Evolutionary conservation across 2,888 invertebrate genomes (phyloP).

Genomic region (Apoda limacodes): DNA sequence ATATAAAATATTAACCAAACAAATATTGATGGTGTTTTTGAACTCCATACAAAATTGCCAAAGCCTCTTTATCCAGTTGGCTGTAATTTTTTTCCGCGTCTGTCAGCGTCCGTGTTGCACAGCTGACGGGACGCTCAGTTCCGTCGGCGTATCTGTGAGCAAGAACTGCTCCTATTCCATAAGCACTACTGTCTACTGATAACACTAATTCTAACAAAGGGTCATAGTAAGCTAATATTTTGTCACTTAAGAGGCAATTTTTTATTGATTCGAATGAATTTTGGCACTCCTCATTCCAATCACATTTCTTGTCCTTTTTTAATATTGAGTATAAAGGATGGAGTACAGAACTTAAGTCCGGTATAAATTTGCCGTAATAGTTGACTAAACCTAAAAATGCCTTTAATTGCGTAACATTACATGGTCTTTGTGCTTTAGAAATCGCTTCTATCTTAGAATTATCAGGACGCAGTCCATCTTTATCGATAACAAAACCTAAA

Average conservation of each 20-base stretch:
- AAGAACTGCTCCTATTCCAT: conserved; percentile 20
- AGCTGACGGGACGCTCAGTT: conserved; percentile 21
- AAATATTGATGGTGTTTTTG: conserved; percentile 22
- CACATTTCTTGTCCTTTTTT: conserved; percentile 14
- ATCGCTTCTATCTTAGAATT: conserved; percentile 14
- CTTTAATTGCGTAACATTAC: conserved; percentile 14
- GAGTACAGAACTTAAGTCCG: conserved; percentile 12
- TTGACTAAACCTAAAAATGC: conserved; percentile 18
- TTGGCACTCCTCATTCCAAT: too few species aligned
- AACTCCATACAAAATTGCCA: conserved; percentile 22
- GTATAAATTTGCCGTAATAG: conserved; percentile 19
- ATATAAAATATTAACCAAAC: conserved; percentile 22
- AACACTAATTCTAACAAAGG: conserved; percentile 12
- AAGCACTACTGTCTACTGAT: conserved; percentile 15
- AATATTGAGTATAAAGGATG: conserved; percentile 14
- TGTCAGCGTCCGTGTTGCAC: conserved; percentile 19
- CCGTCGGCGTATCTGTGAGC: conserved; percentile 16
- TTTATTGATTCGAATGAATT: conserved; percentile 16
- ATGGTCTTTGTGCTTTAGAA: conserved; percentile 9
- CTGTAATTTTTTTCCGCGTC: conserved; percentile 21
- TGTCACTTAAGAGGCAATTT: conserved; percentile 8
- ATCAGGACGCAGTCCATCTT: conserved; percentile 14
- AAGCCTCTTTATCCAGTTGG: too few species aligned
- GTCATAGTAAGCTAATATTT: conserved; percentile 19
- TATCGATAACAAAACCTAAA: too few species aligned